A percentile compares a stretch with the other conserved stretches of the same genome.
Evolutionary conservation across 2,888 invertebrate genomes (phyloP).

Genomic region (Drosophila bunnanda): DNA sequence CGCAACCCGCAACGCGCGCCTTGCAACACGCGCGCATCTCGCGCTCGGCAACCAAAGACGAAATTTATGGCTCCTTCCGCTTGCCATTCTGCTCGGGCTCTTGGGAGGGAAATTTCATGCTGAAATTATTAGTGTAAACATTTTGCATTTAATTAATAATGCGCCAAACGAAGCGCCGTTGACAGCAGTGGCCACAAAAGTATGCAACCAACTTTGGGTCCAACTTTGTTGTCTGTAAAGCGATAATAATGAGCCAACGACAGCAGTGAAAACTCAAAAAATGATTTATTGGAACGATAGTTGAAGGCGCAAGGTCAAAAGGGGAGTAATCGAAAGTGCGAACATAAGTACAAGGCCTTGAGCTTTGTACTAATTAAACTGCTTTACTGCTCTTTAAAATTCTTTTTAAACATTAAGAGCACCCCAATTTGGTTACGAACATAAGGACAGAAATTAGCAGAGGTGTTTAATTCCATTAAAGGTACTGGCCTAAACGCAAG

Average conservation of each 20-base stretch:
- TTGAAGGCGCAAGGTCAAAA: neutral
- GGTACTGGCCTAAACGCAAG: neutral
- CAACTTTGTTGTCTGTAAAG: conserved; percentile 53
- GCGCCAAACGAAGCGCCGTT: conserved; percentile 38
- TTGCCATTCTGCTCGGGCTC: conserved; percentile 28
- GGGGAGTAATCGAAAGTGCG: neutral
- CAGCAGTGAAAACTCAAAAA: neutral
- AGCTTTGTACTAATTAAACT: neutral
- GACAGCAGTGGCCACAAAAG: conserved; percentile 29
- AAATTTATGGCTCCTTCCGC: conserved; percentile 75
- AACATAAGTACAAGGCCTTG: no score
- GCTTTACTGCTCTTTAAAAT: neutral
- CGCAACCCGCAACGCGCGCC: conserved; percentile 35
- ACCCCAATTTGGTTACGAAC: no score
- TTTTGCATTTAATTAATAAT: conserved; percentile 82
- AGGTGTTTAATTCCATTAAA: conserved; percentile 3
- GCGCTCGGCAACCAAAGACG: conserved; percentile 47
- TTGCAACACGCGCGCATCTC: conserved; percentile 34
- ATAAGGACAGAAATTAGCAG: neutral
- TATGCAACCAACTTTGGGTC: conserved; percentile 32
- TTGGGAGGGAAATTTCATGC: conserved; percentile 63
- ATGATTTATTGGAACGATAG: conserved; percentile 6
- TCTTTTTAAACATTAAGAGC: neutral
- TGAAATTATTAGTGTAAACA: conserved; percentile 81
- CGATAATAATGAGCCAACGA: conserved; percentile 69